These are phyloP conservation scores for Staurois parvus DNA, from an alignment of 2,797 vertebrate genomes.

Conservation along the genomic window DNA sequence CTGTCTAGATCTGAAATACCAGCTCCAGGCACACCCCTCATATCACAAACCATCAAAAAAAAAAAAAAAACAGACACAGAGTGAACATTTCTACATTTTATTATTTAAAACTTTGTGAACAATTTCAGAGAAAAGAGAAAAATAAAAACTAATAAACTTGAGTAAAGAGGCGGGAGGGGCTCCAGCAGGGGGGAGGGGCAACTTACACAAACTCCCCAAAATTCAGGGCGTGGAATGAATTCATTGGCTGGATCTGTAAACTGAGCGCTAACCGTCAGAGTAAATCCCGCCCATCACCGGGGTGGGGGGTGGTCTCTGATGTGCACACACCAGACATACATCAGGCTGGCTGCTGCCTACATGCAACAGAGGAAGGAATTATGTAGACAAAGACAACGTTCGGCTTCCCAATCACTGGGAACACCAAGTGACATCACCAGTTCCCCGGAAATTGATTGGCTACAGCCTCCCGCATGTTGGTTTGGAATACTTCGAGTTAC, in stretches of 20 bases:
- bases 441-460: background rate
- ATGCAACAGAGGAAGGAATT: background rate
- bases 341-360: background rate
- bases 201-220: slow-evolving; percentile 19
- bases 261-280: too few species aligned
- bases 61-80: too few species aligned
- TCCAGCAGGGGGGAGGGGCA: slow-evolving; percentile 8
- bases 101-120: slow-evolving; percentile 59
- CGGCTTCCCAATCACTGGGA: too few species aligned
- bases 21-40: too few species aligned
- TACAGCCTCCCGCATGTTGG: background rate
- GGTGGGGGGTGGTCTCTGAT: background rate
- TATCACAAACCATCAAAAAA: too few species aligned
- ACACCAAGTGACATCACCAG: too few species aligned
- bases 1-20: too few species aligned
- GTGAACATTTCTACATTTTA: slow-evolving; percentile 56
- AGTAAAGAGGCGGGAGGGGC: background rate
- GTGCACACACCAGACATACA: background rate
- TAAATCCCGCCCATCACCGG: too few species aligned
- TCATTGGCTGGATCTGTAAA: too few species aligned
- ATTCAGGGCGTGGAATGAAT: background rate
- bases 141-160: slow-evolving; percentile 23
- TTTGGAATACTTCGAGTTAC: background rate
- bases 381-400: too few species aligned
- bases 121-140: slow-evolving; percentile 52